Evolutionary conservation across 2,888 invertebrate genomes (phyloP).

Genomic region (Oxytorus armatus): DNA sequence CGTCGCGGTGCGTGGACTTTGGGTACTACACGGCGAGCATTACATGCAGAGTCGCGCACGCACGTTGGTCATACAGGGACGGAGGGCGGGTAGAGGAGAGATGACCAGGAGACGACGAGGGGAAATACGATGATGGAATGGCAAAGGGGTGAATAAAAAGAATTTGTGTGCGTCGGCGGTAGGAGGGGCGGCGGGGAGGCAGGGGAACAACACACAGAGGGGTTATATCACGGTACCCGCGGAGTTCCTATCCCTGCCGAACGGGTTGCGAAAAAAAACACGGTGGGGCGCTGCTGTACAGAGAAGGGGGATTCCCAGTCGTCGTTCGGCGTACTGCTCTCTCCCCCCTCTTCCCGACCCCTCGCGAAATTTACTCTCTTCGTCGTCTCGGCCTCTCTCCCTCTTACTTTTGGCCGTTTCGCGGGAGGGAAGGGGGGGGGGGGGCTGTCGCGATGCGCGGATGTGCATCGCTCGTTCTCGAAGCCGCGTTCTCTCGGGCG

Average conservation of each 20-base stretch:
- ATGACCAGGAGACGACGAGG: conserved; percentile 45
- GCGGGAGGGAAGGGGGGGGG: conserved; percentile 58
- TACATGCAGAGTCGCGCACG: not conserved
- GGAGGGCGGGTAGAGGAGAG: conserved; percentile 16
- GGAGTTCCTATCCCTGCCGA: conserved; percentile 59
- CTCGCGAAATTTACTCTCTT: not conserved
- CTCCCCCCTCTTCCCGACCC: conserved; percentile 33
- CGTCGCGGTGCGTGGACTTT: conserved; percentile 55
- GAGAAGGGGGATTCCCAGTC: conserved; percentile 80
- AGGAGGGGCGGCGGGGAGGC: conserved; percentile 9
- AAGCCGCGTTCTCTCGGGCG: conserved; percentile 26
- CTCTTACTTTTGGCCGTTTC: conserved; percentile 68
- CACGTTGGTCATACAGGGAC: not conserved
- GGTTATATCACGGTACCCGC: conserved; percentile 56
- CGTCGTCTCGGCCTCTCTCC: conserved; percentile 56
- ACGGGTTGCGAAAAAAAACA: conserved; percentile 61
- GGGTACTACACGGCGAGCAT: conserved; percentile 16
- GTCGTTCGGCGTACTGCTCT: conserved; percentile 51
- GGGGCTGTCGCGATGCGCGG: conserved; percentile 82
- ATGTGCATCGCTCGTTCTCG: conserved; percentile 79
- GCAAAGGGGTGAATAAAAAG: conserved; percentile 47
- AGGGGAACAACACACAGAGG: conserved; percentile 18
- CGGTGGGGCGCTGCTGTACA: conserved; percentile 80
- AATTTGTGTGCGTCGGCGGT: conserved; percentile 32
- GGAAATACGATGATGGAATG: conserved; percentile 51